phyloP scores from a whole-genome alignment of 2,113 vertebrate species.

The Numenius arquata region DNA sequence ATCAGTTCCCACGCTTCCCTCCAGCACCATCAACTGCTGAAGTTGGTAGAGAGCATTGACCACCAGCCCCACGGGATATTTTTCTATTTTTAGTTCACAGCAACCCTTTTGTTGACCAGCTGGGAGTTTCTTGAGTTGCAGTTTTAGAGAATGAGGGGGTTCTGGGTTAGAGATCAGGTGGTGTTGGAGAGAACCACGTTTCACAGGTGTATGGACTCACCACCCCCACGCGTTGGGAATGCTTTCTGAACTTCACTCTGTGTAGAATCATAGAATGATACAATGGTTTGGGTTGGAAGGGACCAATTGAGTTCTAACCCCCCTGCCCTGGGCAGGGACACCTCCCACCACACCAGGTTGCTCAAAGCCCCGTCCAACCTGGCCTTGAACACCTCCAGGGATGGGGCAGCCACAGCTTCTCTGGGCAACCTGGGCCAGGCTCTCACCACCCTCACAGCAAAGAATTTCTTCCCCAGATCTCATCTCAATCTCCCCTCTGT shows the following conservation, averaged over 20 bases:
- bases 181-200: neutral
- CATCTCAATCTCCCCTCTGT: too few species aligned
- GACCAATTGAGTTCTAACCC: too few species aligned
- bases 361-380: too few species aligned
- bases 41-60: neutral
- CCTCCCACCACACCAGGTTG: too few species aligned
- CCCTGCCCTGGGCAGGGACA: too few species aligned
- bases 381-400: too few species aligned
- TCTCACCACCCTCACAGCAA: too few species aligned
- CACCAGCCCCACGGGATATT: neutral
- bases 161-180: neutral
- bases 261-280: neutral
- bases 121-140: rapidly evolving
- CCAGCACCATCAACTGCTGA: neutral
- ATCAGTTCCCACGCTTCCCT: neutral
- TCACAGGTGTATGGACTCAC: neutral
- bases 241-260: neutral
- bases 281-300: too few species aligned
- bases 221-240: rapidly evolving
- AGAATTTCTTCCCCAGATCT: too few species aligned
- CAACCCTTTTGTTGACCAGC: neutral
- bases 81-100: neutral
- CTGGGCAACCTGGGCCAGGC: too few species aligned
- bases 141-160: neutral
- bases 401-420: too few species aligned